Base-by-base conservation (phyloP, 2,113 vertebrate genomes). In the Bujurquina vittata region DNA sequence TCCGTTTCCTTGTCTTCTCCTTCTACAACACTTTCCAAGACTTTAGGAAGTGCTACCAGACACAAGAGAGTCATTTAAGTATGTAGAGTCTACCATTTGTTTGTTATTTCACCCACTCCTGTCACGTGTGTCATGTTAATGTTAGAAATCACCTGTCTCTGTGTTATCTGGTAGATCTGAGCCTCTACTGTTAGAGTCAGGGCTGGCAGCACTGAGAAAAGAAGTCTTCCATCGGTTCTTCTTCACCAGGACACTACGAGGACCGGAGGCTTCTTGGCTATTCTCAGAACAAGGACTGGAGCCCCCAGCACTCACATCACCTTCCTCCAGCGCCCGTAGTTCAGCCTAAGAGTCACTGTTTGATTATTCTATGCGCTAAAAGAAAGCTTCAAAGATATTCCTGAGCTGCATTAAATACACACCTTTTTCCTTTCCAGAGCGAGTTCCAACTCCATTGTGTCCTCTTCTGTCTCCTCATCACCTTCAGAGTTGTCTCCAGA, bases 361-460 rank as follows among this genome's bases (percentile, higher is more conserved):
- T 72, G 26, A 72, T 54, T 72, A 72, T 1, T 72, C 26, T 72
- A 26, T n/a, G 46, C 18, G 18, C 3, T 18, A 61, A 57, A 74
- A 58, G 26, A 83, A 23, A 0, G 5, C 29, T 20, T 40, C 1
- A 57, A 29, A 26, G 15, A 11, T 49, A 63, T 17, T 60, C 23
- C 35, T 57, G 33, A 80, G 9, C 0, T 23, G 5, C 2, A 17
- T 33, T 22, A 40, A 33, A 46, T 52, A 9, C 72, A 1, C 33
- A 99, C 98, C 94, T 98, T 99, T 91, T 98, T 99, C 84, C 97
- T 96, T 93, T 99, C 98, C 78, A 99, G 94, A 58, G 97, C 97
- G 29, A 99, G 93, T 87, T 99, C 98, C 86, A 99, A 90, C 55
- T 99, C 98, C 0, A 98, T 95, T 0, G 98, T 99, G 81, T 99